Percentiles rank a stretch among this genome's conserved stretches.
Evolutionary conservation across 1,140 invertebrate species (phyloP).

Genomic region (Panagrolaimus sp.): DNA sequence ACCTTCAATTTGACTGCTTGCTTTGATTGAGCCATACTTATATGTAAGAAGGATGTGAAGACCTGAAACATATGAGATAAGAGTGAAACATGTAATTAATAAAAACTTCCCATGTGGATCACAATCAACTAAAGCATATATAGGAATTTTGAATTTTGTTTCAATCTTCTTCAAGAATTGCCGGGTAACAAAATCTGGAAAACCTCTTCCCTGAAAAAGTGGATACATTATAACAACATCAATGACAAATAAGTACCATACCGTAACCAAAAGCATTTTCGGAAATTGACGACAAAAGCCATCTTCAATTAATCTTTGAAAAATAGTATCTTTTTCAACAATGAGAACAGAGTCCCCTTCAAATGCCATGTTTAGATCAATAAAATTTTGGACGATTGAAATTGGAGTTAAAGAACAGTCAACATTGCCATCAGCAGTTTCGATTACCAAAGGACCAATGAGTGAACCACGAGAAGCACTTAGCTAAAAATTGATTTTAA

Average conservation of each 20-base stretch:
- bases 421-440: constrained; percentile 19
- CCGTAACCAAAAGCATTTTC: constrained; percentile 75
- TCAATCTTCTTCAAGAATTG: constrained; percentile 71
- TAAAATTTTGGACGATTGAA: constrained; percentile 27
- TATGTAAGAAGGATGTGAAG: constrained; percentile 80
- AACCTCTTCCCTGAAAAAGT: constrained; percentile 76
- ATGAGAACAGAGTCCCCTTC: constrained; percentile 73
- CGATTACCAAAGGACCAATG: constrained; percentile 33
- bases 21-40: constrained; percentile 66
- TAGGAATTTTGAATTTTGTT: constrained; percentile 68
- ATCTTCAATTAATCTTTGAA: constrained; percentile 76
- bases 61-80: constrained; percentile 37
- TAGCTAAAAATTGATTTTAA: constrained; percentile 33
- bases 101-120: constrained; percentile 74
- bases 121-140: constrained; percentile 76
- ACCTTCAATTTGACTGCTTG: constrained; percentile 59
- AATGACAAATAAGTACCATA: constrained; percentile 55
- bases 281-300: constrained; percentile 62
- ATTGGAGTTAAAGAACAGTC: constrained; percentile 21
- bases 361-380: constrained; percentile 64
- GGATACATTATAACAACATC: constrained; percentile 19
- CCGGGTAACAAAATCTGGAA: constrained; percentile 79
- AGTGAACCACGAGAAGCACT: constrained; percentile 34
- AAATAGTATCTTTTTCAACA: constrained; percentile 86
- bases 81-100: neutral